These are phyloP conservation scores for Drosophila anomelani DNA, from an alignment of 2,888 invertebrate species.

Conservation along the genomic window DNA sequence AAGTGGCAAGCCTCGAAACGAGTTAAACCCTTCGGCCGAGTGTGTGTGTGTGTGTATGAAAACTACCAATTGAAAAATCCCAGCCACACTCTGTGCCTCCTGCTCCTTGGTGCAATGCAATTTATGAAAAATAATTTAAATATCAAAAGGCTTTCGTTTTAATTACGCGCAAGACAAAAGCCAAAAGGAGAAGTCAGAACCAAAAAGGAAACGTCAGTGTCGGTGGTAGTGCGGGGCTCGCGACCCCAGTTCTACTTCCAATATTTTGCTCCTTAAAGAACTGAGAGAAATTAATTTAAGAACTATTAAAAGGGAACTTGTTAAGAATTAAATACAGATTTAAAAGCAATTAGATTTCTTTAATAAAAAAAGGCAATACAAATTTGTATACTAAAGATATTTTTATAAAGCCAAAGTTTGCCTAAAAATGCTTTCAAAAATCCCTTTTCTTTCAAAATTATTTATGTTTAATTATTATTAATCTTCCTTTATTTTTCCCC, in stretches of 20 bases:
- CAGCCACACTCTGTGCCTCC: slow-evolving; percentile 6
- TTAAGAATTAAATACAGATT: too few relatives aligned
- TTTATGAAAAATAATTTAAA: slow-evolving; percentile 81
- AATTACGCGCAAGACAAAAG: slow-evolving; percentile 76
- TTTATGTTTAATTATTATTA: neutral
- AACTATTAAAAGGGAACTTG: neutral
- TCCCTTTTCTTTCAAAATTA: too few relatives aligned
- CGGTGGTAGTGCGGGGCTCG: slow-evolving; percentile 50
- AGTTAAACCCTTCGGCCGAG: slow-evolving; percentile 9
- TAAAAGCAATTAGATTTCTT: too few relatives aligned
- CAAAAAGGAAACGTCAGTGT: slow-evolving; percentile 57
- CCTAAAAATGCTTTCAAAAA: neutral
- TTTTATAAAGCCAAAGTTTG: neutral
- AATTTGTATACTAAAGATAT: too few relatives aligned
- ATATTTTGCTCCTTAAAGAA: slow-evolving; percentile 5
- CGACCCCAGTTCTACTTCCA: slow-evolving; percentile 48
- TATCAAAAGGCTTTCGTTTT: slow-evolving; percentile 81
- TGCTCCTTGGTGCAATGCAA: slow-evolving; percentile 67
- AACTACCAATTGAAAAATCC: slow-evolving; percentile 35
- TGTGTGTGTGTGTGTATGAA: slow-evolving; percentile 8
- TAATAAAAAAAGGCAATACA: too few relatives aligned
- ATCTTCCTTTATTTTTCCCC: neutral
- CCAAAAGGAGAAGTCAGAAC: slow-evolving; percentile 45
- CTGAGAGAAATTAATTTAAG: neutral
- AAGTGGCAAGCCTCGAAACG: slow-evolving; percentile 26